Evolutionary conservation across 1,140 invertebrate genomes (phyloP).

Genomic region (Drosophila pachea): DNA sequence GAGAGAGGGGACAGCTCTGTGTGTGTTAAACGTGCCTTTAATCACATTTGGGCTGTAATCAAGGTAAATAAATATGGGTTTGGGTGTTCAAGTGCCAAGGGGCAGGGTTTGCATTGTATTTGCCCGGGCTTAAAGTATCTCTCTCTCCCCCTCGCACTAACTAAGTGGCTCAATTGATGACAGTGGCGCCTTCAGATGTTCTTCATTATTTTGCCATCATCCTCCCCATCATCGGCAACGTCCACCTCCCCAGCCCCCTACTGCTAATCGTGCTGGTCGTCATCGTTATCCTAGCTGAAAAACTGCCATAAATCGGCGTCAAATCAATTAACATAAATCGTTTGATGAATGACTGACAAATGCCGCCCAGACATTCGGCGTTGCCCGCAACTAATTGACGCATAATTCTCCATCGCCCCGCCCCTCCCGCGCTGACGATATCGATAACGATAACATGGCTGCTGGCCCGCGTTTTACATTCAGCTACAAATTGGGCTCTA

Average conservation of each 20-base stretch:
- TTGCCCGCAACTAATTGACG: conserved; percentile 56
- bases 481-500: conserved; percentile 39
- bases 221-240: conserved; percentile 8
- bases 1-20: neutral
- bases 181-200: conserved; percentile 33
- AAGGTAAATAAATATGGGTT: conserved; percentile 67
- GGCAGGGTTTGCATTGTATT: conserved; percentile 56
- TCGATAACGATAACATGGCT: conserved; percentile 49
- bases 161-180: conserved; percentile 58
- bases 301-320: conserved; percentile 70
- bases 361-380: conserved; percentile 54
- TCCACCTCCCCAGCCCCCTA: neutral
- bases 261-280: no score
- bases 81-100: conserved; percentile 37
- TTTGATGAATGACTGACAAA: conserved; percentile 71
- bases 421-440: conserved; percentile 26
- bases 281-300: conserved; percentile 34
- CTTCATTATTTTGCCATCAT: conserved; percentile 42
- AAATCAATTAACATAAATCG: conserved; percentile 75
- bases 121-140: conserved; percentile 47
- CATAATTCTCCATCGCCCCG: conserved; percentile 47
- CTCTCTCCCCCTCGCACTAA: conserved; percentile 2
- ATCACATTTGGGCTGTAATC: conserved; percentile 75
- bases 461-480: conserved; percentile 45
- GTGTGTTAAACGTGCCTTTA: conserved; percentile 69